phyloP scores from a whole-genome alignment of 2,888 invertebrate genomes.

The Apamea sordens region DNA sequence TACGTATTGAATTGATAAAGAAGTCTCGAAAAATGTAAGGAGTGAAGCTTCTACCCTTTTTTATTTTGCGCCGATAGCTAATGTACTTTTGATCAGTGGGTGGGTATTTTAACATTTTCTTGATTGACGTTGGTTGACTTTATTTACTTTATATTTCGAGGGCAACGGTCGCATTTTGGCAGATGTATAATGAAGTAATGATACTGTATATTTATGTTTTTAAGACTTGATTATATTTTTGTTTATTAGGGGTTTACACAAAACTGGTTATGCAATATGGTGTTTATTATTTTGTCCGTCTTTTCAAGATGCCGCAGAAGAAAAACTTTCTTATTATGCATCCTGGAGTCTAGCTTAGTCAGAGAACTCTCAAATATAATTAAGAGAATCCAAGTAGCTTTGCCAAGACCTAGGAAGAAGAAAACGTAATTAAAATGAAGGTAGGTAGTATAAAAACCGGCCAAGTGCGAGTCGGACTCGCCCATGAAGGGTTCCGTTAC shows the following conservation, averaged over 20 bases:
- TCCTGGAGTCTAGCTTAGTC: background rate
- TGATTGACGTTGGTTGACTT: slow-evolving; percentile 67
- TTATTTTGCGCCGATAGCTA: slow-evolving; percentile 63
- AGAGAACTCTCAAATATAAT: background rate
- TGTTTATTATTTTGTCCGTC: background rate
- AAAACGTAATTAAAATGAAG: slow-evolving; percentile 20
- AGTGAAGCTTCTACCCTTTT: slow-evolving; percentile 36
- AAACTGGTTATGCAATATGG: background rate
- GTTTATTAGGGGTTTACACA: slow-evolving; percentile 8
- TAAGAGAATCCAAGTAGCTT: background rate
- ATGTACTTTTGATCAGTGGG: slow-evolving; percentile 75
- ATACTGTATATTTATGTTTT: slow-evolving; percentile 40
- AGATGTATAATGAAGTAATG: slow-evolving; percentile 57
- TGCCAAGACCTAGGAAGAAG: background rate
- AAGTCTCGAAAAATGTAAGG: background rate
- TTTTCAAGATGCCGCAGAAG: slow-evolving; percentile 2
- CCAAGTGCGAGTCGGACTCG: too few relatives aligned
- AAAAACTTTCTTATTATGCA: background rate
- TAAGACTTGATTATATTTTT: slow-evolving; percentile 30
- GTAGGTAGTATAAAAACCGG: slow-evolving; percentile 9
- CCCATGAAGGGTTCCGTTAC: too few relatives aligned
- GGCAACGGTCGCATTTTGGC: slow-evolving; percentile 69
- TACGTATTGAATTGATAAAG: background rate
- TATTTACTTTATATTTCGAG: slow-evolving; percentile 66
- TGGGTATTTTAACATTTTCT: slow-evolving; percentile 66